Base-by-base conservation (phyloP, 2,888 invertebrate species). In the Vesta saturnalis region DNA sequence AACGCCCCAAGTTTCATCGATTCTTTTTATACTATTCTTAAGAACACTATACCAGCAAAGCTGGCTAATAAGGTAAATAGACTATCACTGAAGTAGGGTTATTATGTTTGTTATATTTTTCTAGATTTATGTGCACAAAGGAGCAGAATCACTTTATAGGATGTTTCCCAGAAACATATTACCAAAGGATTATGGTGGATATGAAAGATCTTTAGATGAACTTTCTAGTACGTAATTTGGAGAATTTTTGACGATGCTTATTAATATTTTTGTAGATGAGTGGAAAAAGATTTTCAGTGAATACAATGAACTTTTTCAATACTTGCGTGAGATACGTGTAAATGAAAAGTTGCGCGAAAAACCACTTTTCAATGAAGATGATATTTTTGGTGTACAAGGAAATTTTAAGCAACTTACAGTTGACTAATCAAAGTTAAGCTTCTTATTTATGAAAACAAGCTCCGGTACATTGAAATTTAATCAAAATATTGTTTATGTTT, bases 151-250 rank as follows among this genome's bases (percentile, higher is more conserved):
- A 16, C 63, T 76, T 8, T 56, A 67, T 8, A 39, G 71, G 30
- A 1, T 15, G 6, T 30, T 76, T 6, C 71, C 74, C 0, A 74
- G 70, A 56, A 58, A 73, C 15, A 39, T 64, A 18, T 49, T 77
- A 1, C 76, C 77, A 0, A 63, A 58, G 12, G 76, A 76, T 21
- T 75, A 73, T 35, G 76, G 76, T 1, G 77, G 77, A 1, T 60
- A 72, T 6, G 74, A 74, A 60, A 72, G 58, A 22, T 71, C 89
- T 12, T 86, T 89, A 78, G 86, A 86, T 58, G 88, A 89, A 74
- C 87, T 90, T 0, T 87, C 87, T 56, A 86, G 88, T 88, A 73
- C 72, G 65, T 39, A 21, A 22, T 55, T 43, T 14, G 14, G 21
- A 1, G 14, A 56, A n/a, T 19, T 5, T 18, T 43, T 43, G 6